Evolutionary conservation across 2,797 vertebrate species (phyloP), one percentile per base, ranked within the genome.

Genomic region (Australoheros facetus): DNA sequence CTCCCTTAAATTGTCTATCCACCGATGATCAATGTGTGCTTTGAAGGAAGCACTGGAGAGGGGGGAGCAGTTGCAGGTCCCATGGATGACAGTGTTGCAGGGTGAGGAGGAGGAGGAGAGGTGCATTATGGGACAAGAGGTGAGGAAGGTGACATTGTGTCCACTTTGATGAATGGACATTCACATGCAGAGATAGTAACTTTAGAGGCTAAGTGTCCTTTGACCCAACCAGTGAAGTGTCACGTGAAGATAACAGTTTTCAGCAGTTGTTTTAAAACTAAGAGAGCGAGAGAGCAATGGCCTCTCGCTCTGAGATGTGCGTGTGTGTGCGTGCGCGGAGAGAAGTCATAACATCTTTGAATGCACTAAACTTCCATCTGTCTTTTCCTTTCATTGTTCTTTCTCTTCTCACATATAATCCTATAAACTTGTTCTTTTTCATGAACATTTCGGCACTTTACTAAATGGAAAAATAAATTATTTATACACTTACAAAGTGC

Each of bases 21-120:
- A 14, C 78, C 32, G 9, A 77, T 91, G 91, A 91, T 90, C 87
- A 88, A 76, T 83, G 77, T 55, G 34, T 16, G 37, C 89, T 90
- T 89, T 91, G 81, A 88, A 88, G 76, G 79, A 56, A 57, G 73
- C 28, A 51, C 23, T 3, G 48, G 59, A 2, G 9, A 56, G 71
- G 21, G 28, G 42, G 70, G 77, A 75, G 79, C 34, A 60, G 84
- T 62, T 53, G 12, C 80, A 84, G 70, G 74, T 56, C 42, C 37
- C n/a, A 23, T 73, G 30, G 75, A 77, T 58, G 23, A 66, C 19
- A 13, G 66, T 17, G 69, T 55, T 58, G 73, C 7, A 54, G 11
- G 64, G 71, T 21, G 34, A 69, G 34, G 73, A 73, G 66, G 42
- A 62, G 39, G 56, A 71, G 78, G 32, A 80, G 56, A 73, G 79